phyloP scores from a whole-genome alignment of 2,797 vertebrate species.

The Paguma larvata region DNA sequence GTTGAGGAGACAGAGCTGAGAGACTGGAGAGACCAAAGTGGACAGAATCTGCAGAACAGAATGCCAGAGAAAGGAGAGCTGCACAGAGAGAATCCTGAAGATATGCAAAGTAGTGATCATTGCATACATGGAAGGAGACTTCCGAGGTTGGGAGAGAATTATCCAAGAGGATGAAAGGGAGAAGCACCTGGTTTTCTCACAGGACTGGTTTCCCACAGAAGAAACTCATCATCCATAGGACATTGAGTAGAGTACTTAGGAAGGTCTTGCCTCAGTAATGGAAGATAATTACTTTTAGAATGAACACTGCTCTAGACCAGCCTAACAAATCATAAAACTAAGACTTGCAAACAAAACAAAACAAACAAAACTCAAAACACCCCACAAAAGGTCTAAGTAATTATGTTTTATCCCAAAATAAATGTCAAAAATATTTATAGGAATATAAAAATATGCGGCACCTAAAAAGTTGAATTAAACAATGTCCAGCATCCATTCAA shows the following conservation, averaged over 20 bases:
- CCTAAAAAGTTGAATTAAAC: slow-evolving; percentile 25
- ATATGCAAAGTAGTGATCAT: background rate
- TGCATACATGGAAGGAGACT: background rate
- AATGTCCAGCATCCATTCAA: background rate
- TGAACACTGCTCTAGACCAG: background rate
- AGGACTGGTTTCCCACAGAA: background rate
- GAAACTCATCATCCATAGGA: background rate
- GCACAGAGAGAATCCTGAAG: background rate
- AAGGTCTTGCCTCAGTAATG: background rate
- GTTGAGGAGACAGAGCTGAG: background rate
- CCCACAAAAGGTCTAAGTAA: background rate
- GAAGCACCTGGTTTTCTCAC: background rate
- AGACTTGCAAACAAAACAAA: background rate
- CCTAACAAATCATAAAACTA: slow-evolving; percentile 6
- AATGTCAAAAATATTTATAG: background rate
- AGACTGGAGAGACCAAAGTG: background rate
- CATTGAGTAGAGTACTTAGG: background rate
- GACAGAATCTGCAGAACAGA: background rate
- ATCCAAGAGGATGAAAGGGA: background rate
- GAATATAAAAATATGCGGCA: background rate
- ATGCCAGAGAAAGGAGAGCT: background rate
- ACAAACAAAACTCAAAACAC: background rate
- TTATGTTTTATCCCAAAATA: background rate
- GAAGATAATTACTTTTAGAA: background rate
- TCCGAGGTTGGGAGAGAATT: background rate